These are phyloP conservation scores for Lepidostoma basale DNA, from an alignment of 1,140 invertebrate genomes.

Conservation along the genomic window DNA sequence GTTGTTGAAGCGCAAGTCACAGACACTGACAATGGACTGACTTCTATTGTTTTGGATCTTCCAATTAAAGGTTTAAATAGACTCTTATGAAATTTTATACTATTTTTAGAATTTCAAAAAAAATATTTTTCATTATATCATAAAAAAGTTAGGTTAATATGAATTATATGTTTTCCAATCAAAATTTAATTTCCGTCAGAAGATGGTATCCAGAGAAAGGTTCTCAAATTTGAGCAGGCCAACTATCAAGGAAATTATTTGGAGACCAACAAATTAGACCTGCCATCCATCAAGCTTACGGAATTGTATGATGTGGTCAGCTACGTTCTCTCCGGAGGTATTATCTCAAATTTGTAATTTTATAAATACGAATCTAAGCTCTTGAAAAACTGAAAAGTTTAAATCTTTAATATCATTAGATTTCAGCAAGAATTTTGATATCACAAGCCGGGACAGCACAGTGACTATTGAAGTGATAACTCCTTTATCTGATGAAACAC, in stretches of 20 bases:
- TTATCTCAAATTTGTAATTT: too few species aligned
- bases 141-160: too few species aligned
- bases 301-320: not conserved
- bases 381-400: too few species aligned
- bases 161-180: too few species aligned
- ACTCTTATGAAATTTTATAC: not conserved
- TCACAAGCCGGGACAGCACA: not conserved
- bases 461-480: not conserved
- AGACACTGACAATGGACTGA: not conserved
- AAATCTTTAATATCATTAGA: too few species aligned
- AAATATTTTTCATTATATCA: too few species aligned
- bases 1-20: not conserved
- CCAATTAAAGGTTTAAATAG: not conserved
- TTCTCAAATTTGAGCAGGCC: not conserved
- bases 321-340: not conserved
- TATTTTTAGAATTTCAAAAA: too few species aligned
- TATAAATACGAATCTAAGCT: too few species aligned
- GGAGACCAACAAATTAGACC: not conserved
- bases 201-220: not conserved
- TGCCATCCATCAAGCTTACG: not conserved
- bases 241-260: not conserved
- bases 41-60: not conserved
- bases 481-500: not conserved
- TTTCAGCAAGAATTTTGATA: too few species aligned
- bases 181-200: too few species aligned